phyloP scores from a whole-genome alignment of 2,888 invertebrate species.

The Andricus curvator region DNA sequence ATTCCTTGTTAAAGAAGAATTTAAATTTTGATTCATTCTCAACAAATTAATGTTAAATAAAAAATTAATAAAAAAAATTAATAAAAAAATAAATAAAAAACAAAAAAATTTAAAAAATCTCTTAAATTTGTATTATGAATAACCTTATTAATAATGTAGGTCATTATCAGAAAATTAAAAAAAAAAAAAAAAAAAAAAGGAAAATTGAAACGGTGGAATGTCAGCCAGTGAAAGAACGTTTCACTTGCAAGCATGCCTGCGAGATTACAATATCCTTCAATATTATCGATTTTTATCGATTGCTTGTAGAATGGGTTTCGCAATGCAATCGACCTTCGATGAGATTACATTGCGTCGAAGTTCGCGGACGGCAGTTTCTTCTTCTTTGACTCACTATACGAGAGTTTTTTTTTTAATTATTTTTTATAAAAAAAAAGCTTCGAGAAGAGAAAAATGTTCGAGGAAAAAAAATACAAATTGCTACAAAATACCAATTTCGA shows the following conservation, averaged over 20 bases:
- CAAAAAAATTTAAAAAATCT: no score
- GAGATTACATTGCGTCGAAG: constrained; percentile 62
- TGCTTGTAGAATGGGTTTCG: constrained; percentile 8
- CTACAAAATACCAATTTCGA: no score
- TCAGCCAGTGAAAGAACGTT: neutral
- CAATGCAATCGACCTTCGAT: constrained; percentile 57
- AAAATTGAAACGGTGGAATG: neutral
- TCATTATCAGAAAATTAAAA: neutral
- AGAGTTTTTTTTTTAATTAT: no score
- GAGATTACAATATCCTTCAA: neutral
- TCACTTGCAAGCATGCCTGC: neutral
- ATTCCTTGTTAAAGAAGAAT: no score
- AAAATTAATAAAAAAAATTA: no score
- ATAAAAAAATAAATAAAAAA: no score
- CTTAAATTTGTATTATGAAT: neutral
- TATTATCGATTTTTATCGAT: constrained; percentile 33
- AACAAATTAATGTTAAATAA: no score
- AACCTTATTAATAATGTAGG: neutral
- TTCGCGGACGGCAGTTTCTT: constrained; percentile 58
- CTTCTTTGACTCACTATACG: no score
- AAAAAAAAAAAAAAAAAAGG: neutral
- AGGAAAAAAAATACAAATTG: no score
- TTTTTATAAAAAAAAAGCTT: neutral
- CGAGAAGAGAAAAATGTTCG: neutral
- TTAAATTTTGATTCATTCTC: no score